Percentiles rank a stretch among this genome's conserved stretches.
These are phyloP conservation scores for Drosophila longiperda DNA, from an alignment of 2,888 invertebrate genomes.

Conservation along the genomic window DNA sequence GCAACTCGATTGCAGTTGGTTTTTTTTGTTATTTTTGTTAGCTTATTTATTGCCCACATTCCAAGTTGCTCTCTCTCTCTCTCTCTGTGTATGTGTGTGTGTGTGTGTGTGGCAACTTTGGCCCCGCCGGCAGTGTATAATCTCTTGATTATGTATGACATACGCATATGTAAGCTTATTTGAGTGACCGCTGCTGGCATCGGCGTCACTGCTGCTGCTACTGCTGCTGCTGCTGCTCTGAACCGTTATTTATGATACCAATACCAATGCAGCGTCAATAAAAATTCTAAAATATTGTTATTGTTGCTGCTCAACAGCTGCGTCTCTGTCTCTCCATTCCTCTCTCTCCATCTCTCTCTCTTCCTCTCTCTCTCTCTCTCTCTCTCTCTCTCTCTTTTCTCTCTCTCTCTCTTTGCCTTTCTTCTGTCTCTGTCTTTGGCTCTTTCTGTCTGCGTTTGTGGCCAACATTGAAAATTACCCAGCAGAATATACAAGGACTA, in stretches of 20 bases:
- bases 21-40: constrained; percentile 22
- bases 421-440: not conserved
- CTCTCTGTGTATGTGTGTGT: not conserved
- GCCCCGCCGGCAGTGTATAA: constrained; percentile 56
- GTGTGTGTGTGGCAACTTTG: constrained; percentile 14
- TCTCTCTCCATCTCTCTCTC: too few relatives aligned
- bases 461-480: constrained; percentile 55
- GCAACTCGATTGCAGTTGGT: constrained; percentile 18
- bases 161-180: constrained; percentile 72
- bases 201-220: constrained; percentile 1
- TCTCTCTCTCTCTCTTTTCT: not conserved
- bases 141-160: constrained; percentile 79
- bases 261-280: constrained; percentile 61
- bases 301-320: constrained; percentile 55
- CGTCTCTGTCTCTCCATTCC: constrained; percentile 8
- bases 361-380: not conserved
- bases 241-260: constrained; percentile 65
- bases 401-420: not conserved
- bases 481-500: constrained; percentile 57
- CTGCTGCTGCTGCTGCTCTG: constrained; percentile 20
- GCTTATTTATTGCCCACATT: constrained; percentile 63
- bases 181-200: constrained; percentile 38
- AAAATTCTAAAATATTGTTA: constrained; percentile 75
- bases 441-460: constrained; percentile 29
- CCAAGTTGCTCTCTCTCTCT: not conserved